phyloP scores from a whole-genome alignment of 1,140 invertebrate genomes.

The Latrodectus geometricus region DNA sequence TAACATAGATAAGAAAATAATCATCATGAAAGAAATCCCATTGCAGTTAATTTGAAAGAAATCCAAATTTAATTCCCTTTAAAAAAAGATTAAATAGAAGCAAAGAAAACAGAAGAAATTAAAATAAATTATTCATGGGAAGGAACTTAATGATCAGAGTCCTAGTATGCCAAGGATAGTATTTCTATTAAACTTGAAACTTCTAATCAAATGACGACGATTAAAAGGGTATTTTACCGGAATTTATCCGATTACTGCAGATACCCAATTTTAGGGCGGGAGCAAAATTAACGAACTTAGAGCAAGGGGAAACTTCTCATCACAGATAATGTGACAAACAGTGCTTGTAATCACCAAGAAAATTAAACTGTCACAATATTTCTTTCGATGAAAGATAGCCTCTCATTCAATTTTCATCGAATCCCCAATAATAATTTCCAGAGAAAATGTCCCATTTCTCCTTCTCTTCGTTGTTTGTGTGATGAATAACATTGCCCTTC shows the following conservation, averaged over 20 bases:
- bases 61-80: too few relatives aligned
- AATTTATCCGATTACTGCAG: constrained; percentile 41
- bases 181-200: constrained; percentile 8
- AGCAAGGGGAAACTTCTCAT: background rate
- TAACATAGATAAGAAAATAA: too few relatives aligned
- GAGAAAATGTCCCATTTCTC: constrained; percentile 5
- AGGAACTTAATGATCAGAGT: constrained; percentile 33
- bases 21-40: too few relatives aligned
- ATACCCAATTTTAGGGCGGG: constrained; percentile 18
- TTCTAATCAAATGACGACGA: constrained; percentile 50
- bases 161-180: background rate
- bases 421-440: constrained; percentile 4
- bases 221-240: constrained; percentile 41
- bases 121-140: constrained; percentile 34
- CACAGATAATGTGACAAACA: constrained; percentile 43
- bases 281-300: constrained; percentile 40
- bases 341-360: constrained; percentile 47
- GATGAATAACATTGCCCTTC: constrained; percentile 13
- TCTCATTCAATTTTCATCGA: constrained; percentile 47
- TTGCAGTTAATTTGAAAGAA: too few relatives aligned
- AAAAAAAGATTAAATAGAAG: too few relatives aligned
- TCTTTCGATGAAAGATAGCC: constrained; percentile 37
- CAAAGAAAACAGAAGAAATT: constrained; percentile 14
- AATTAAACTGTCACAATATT: constrained; percentile 54
- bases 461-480: constrained; percentile 19